Percentiles rank a stretch among this genome's conserved stretches.
These are phyloP conservation scores for Cancer borealis DNA, from an alignment of 2,888 invertebrate species.

Conservation along the genomic window DNA sequence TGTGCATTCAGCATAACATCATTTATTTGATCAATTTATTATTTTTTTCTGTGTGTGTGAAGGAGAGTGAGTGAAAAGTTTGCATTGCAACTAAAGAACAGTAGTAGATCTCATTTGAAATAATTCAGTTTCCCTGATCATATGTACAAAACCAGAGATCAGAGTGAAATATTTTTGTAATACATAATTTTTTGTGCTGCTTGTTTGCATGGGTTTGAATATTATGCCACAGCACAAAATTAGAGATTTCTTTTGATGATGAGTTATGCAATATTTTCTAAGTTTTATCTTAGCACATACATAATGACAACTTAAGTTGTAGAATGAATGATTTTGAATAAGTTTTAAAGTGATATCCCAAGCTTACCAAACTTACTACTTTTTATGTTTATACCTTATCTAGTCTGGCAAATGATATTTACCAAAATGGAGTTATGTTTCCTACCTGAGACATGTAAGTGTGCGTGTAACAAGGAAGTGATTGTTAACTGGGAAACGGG, in stretches of 20 bases:
- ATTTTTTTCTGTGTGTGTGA: neutral
- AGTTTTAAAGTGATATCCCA: neutral
- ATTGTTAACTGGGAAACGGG: conserved; percentile 7
- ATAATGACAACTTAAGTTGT: neutral
- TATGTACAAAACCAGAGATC: conserved; percentile 64
- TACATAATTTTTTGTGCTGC: conserved; percentile 47
- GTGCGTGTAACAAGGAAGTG: conserved; percentile 28
- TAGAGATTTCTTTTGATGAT: conserved; percentile 7
- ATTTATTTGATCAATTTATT: neutral
- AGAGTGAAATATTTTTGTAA: conserved; percentile 66
- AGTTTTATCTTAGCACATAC: neutral
- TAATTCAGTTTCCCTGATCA: conserved; percentile 60
- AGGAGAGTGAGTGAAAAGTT: neutral
- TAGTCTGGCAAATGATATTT: conserved; percentile 21
- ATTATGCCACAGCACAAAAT: conserved; percentile 28
- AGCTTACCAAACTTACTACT: neutral
- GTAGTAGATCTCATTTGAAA: conserved; percentile 49
- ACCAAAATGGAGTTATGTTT: neutral
- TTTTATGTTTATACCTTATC: neutral
- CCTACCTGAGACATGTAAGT: conserved; percentile 28
- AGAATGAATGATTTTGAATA: neutral
- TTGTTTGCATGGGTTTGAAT: conserved; percentile 46
- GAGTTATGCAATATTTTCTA: neutral
- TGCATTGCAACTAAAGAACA: conserved; percentile 36
- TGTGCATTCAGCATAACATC: neutral